Base-by-base conservation (phyloP, 2,113 vertebrate genomes). In the Puma concolor region DNA sequence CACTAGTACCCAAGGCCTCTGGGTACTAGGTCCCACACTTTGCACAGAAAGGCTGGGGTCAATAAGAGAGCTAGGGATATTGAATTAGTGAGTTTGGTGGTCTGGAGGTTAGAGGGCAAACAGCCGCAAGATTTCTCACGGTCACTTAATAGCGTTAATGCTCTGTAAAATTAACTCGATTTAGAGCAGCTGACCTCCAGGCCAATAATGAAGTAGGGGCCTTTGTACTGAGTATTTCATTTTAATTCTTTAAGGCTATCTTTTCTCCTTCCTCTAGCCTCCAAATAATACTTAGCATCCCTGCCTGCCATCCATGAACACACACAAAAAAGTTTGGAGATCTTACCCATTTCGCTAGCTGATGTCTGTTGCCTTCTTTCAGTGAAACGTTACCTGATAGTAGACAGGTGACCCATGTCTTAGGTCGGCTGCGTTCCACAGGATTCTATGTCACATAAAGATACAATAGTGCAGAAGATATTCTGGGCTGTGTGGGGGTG, bases 61-160 rank as follows among this genome's bases (percentile, higher is more conserved):
- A 96, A 54, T 69, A 54, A 64, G 23, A 72, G n/a, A 64, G 4
- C 57, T 50, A 9, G 16, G 36, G 54, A 63, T 83, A 96, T 91
- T 96, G 64, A 94, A 85, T 96, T 93, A 84, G 72, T 84, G 12
- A 12, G 0, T 66, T 94, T 36, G 31, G 33, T 74, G 33, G 27
- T 71, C 5, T 80, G 52, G 63, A 95, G 79, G 63, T 95, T 29
- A 90, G 89, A 95, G 91, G 77, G 50, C 74, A 74, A 92, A n/a
- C 3, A 8, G 48, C 25, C 63, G 95, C 8, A 69, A 64, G 74
- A 52, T 64, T 96, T 97, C 92, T 79, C 90, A 95, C 0, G 3
- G 77, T 88, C 36, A 54, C 57, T 25, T 90, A 80, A 85, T 11
- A 77, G 16, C 0, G 25, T 74, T 91, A 36, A 69, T 41, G 27